Conservation (phyloP, 2,888 invertebrate genomes). For the Stramonita haemastoma region DNA sequence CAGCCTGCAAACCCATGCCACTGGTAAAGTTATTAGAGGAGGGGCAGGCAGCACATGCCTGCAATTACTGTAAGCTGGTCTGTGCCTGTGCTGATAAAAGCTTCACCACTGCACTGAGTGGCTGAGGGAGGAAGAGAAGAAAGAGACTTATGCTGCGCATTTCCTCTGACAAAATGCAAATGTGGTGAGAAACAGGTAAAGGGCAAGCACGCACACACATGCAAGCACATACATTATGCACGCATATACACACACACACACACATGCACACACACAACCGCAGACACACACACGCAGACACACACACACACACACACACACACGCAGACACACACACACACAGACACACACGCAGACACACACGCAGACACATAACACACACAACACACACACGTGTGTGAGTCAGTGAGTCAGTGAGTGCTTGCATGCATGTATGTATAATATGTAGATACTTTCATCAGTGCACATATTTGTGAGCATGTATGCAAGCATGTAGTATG, state of each 20-base stretch:
- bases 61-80: too few relatives aligned
- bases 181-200: background rate
- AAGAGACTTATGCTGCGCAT: background rate
- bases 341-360: background rate
- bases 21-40: too few relatives aligned
- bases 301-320: background rate
- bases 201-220: background rate
- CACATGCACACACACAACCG: background rate
- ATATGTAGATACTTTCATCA: too few relatives aligned
- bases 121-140: too few relatives aligned
- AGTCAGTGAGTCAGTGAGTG: background rate
- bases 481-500: too few relatives aligned
- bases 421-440: background rate
- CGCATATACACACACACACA: background rate
- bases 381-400: background rate
- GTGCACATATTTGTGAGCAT: too few relatives aligned
- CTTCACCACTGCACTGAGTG: too few relatives aligned
- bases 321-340: background rate
- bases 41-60: too few relatives aligned
- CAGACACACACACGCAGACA: background rate
- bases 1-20: too few relatives aligned
- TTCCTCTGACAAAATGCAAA: background rate
- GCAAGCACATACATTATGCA: background rate
- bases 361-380: background rate
- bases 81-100: too few relatives aligned